Evolutionary conservation across 2,113 vertebrate genomes (phyloP).

Genomic region (Glareola pratincola): DNA sequence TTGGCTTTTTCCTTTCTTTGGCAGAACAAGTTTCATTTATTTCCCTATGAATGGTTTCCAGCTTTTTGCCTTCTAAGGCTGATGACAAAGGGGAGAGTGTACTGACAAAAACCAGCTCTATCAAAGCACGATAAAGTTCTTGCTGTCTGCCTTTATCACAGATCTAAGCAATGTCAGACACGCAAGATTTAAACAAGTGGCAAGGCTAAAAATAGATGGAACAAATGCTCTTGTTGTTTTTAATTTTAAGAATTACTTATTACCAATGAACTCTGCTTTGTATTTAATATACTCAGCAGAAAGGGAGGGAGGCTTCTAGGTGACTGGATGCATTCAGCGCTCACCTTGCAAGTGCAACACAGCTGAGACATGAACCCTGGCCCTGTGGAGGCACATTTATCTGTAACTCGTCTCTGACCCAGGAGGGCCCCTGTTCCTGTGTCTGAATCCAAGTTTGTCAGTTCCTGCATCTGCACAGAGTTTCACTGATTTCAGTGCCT

Average conservation of each 20-base stretch:
- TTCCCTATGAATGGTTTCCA: background rate
- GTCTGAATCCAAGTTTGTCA: background rate
- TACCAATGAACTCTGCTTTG: constrained; percentile 20
- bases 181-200: constrained; percentile 21
- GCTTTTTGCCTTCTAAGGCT: constrained; percentile 10
- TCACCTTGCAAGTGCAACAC: background rate
- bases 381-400: background rate
- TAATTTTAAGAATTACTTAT: constrained; percentile 38
- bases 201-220: constrained; percentile 51
- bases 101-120: constrained; percentile 36
- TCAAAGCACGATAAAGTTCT: constrained; percentile 8
- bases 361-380: background rate
- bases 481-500: background rate
- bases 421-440: background rate
- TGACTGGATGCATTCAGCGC: background rate
- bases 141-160: constrained; percentile 38
- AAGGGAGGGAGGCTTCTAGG: background rate
- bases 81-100: constrained; percentile 10
- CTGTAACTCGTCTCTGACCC: background rate
- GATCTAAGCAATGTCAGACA: constrained; percentile 26
- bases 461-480: background rate
- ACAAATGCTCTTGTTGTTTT: constrained; percentile 25
- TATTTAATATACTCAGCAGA: background rate
- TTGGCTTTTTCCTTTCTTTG: background rate
- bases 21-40: background rate